Evolutionary conservation across 1,140 invertebrate genomes (phyloP), one percentile per base, ranked within the genome.

Genomic region (Medauroidea extradentata): DNA sequence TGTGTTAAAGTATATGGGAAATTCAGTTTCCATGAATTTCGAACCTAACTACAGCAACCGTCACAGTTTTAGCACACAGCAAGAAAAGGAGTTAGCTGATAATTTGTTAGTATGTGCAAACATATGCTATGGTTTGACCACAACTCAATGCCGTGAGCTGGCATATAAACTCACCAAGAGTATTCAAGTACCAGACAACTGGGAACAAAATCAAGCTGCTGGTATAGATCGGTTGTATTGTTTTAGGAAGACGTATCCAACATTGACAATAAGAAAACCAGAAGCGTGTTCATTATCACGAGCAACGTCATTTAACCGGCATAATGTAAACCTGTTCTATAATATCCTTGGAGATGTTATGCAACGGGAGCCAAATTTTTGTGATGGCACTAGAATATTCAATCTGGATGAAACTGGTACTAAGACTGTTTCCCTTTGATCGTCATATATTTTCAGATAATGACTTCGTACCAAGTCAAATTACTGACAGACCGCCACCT

Each of bases 241-340:
- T 7, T 77, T 76, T 59, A 65, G 70, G 54, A 67, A 71, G 62
- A 53, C 73, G 18, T 70, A 78, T 59, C 56, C 54, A n/a, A 53
- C 63, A 13, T 34, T 79, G 19, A 70, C 67, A 43, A 56, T 78
- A 19, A 55, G 71, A 50, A 71, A 61, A 60, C 75, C 77, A 59
- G 74, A 77, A 63, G 66, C 65, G 41, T 74, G 72, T 27, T 74
- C 75, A 57, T 55, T 77, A 41, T 64, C 72, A 1, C 60, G 73
- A 57, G 71, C 71, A 19, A 76, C 71, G 2, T 65, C 66, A 11
- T 77, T 79, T 59, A 79, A 78, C 65, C 71, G 72, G 77, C 53
- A 54, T 8, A 74, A 75, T 63, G 68, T 75, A 2, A 34, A 27
- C 13, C 46, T 54, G 23, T 78, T 77, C 68, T 78, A 64, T 68